A percentile compares a stretch with the other conserved stretches of the same genome.
These are phyloP conservation scores for Cygnus olor DNA, from an alignment of 2,797 vertebrate genomes.

Conservation along the genomic window DNA sequence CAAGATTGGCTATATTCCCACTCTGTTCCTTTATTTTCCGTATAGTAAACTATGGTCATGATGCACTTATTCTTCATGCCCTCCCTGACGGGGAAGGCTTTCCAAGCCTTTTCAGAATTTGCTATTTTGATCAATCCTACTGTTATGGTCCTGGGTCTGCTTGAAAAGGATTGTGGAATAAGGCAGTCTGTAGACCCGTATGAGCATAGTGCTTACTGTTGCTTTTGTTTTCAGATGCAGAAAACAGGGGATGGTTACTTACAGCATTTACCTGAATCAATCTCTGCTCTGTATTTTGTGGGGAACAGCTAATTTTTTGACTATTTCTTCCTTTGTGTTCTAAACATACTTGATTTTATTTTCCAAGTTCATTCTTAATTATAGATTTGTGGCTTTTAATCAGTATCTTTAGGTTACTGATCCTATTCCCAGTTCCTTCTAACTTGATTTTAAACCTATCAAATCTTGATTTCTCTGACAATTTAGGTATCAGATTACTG, in stretches of 20 bases:
- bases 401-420: not conserved
- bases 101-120: not conserved
- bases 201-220: not conserved
- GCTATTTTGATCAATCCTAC: not conserved
- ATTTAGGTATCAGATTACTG: not conserved
- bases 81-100: not conserved
- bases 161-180: not conserved
- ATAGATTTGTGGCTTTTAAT: not conserved
- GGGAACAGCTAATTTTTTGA: not conserved
- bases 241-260: not conserved
- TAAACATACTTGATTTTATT: not conserved
- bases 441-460: not conserved
- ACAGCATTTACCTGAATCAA: not conserved
- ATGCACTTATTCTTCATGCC: not conserved
- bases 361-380: not conserved
- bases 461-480: not conserved
- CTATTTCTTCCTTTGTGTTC: not conserved
- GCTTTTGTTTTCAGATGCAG: not conserved
- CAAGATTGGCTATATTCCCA: not conserved
- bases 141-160: not conserved
- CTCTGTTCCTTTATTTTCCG: not conserved
- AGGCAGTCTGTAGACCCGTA: not conserved
- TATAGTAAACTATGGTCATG: not conserved
- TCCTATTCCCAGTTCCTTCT: not conserved
- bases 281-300: not conserved